Evolutionary conservation across 1,140 invertebrate species (phyloP), one percentile per base, ranked within the genome.

Genomic region (Cotesia vestalis): DNA sequence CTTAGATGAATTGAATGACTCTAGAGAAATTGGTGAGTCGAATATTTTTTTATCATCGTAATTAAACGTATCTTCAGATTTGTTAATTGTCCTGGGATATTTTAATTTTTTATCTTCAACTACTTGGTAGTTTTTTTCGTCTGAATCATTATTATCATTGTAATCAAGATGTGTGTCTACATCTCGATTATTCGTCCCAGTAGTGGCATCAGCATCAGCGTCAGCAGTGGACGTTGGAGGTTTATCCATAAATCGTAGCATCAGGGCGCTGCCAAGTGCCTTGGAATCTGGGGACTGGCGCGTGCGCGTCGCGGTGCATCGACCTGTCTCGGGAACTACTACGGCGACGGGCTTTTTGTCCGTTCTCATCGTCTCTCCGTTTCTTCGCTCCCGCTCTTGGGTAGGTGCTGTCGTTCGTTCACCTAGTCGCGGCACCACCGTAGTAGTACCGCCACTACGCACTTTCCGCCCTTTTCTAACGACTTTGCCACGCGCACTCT

Each of bases 281-380:
- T 74, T 59, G 72, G 71, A 69, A 72, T 75, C 76, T 72, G 75
- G 80, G 81, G 78, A 66, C 35, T 79, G 79, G 73, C 84, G 83
- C 83, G 80, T 76, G 84, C 83, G 84, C 81, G 76, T 61, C 38
- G 46, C 75, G 64, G 34, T 69, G 75, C 74, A 84, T 85, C 81
- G 81, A 85, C 82, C 79, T 78, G 81, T 79, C 73, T 75, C 76
- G 55, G 57, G 55, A 68, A 61, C 66, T 70, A 70, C 66, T 55
- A 63, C 40, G 20, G 20, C 35, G 66, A 52, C 62, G 17, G 34
- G 67, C 36, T 67, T 73, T 61, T 68, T 72, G 71, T 14, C 72
- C 62, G 57, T 66, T 73, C 38, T 63, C 60, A 66, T 61, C 69
- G 20, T 69, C 64, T 66, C 66, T 68, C 55, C 69, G 27, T 66